phyloP scores from a whole-genome alignment of 2,797 vertebrate genomes.

The Hozukius guyotensis region DNA sequence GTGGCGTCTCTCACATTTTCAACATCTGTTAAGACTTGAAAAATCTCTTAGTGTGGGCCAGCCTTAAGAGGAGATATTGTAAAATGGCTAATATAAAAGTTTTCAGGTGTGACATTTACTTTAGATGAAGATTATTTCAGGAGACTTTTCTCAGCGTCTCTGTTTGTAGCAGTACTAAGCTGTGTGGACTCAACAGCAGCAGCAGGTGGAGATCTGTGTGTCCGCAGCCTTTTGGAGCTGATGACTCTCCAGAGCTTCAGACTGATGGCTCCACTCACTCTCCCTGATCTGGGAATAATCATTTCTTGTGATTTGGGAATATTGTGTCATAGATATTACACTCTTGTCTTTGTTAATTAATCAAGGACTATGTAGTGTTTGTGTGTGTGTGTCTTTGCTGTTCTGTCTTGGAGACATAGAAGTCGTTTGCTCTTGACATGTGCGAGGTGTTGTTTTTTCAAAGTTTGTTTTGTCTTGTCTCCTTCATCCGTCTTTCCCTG shows the following conservation, averaged over 20 bases:
- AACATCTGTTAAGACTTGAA: background rate
- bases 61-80: background rate
- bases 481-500: background rate
- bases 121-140: background rate
- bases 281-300: conserved; percentile 66
- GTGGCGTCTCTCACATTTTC: background rate
- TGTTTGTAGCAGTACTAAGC: conserved; percentile 19
- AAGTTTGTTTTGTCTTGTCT: conserved; percentile 24
- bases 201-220: conserved; percentile 66
- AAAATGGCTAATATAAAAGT: background rate
- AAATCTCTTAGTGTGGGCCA: background rate
- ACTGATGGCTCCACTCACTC: conserved; percentile 59
- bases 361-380: conserved; percentile 14
- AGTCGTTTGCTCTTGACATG: conserved; percentile 9
- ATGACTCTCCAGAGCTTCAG: conserved; percentile 59
- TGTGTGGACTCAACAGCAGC: conserved; percentile 39
- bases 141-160: conserved; percentile 9
- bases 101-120: background rate
- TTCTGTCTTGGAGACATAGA: conserved; percentile 12
- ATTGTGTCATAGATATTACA: conserved; percentile 60
- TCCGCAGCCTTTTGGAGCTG: conserved; percentile 58
- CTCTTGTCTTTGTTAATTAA: conserved; percentile 61
- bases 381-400: conserved; percentile 2
- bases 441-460: conserved; percentile 23
- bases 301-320: conserved; percentile 62